phyloP scores from a whole-genome alignment of 2,888 invertebrate species.

The Limnephilus lunatus region DNA sequence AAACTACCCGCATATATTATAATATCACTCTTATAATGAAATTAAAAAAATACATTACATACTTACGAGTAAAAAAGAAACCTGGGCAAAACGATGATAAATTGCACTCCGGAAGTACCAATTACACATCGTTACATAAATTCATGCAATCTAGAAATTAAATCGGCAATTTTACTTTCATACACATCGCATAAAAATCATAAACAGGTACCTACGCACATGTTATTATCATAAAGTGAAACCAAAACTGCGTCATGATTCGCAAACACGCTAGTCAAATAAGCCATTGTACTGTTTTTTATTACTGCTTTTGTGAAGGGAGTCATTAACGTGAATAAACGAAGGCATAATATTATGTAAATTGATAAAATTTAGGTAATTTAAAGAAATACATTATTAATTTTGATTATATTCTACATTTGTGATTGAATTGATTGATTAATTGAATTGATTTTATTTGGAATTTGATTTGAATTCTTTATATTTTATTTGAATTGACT shows the following conservation, averaged over 20 bases:
- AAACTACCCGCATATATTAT: not conserved
- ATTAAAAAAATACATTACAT: not conserved
- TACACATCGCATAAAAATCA: not conserved
- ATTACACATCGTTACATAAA: not conserved
- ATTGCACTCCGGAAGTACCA: not conserved
- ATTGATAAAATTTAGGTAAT: not conserved
- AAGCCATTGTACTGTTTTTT: constrained; percentile 19
- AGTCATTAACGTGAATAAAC: constrained; percentile 8
- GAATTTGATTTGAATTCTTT: no score
- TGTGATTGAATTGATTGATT: no score
- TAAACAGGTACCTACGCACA: not conserved
- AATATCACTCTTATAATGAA: not conserved
- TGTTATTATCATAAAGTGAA: constrained; percentile 3
- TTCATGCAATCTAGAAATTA: not conserved
- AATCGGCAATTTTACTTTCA: not conserved
- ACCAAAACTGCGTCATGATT: constrained; percentile 9
- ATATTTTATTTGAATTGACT: no score
- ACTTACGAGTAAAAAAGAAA: not conserved
- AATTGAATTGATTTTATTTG: no score
- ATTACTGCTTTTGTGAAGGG: not conserved
- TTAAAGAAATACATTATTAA: no score
- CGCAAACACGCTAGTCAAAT: constrained; percentile 35
- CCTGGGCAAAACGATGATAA: not conserved
- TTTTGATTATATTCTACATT: no score
- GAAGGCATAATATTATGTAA: not conserved